Evolutionary conservation across 2,113 vertebrate species (phyloP).

Genomic region (Dromas ardeola): DNA sequence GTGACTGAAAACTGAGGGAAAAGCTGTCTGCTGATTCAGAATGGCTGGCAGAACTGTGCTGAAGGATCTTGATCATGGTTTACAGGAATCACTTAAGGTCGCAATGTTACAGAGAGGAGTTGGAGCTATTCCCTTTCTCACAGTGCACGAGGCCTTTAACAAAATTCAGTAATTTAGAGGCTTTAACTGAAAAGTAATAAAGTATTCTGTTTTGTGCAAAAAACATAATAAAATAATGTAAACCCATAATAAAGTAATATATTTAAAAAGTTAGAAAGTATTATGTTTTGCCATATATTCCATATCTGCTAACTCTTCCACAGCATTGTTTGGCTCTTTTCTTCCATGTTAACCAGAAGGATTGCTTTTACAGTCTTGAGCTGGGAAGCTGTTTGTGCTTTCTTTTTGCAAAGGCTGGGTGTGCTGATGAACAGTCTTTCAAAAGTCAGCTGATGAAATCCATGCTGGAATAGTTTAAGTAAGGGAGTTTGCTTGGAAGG

Average conservation of each 20-base stretch:
- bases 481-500: background rate
- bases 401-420: background rate
- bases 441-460: background rate
- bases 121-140: background rate
- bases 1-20: background rate
- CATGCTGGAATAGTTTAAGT: background rate
- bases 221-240: background rate
- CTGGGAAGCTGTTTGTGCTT: background rate
- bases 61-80: background rate
- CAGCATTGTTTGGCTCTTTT: background rate
- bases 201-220: background rate
- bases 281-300: background rate
- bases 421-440: background rate
- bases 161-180: background rate
- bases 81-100: background rate
- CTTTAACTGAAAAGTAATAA: background rate
- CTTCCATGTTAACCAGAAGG: background rate
- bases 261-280: background rate
- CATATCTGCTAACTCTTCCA: background rate
- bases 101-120: background rate
- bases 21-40: background rate
- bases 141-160: background rate
- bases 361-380: background rate
- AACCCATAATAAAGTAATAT: background rate
- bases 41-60: background rate